Percentiles rank a stretch among this genome's conserved stretches.
These are phyloP conservation scores for Cerastoderma edule DNA, from an alignment of 2,888 invertebrate species.

Conservation along the genomic window DNA sequence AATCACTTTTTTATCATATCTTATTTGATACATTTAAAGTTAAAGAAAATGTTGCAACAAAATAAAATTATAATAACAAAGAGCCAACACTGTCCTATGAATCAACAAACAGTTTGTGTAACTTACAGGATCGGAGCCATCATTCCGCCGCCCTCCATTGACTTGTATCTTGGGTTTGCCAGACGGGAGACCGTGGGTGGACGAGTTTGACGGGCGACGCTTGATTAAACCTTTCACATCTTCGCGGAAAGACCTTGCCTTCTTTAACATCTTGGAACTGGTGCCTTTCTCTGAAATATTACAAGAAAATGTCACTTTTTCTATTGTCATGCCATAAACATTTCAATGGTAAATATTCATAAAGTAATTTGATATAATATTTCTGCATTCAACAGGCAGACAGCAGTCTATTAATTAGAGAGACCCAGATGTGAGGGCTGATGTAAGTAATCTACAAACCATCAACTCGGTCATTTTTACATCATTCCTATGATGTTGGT, in stretches of 20 bases:
- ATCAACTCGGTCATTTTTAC: not conserved
- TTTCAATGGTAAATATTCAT: not conserved
- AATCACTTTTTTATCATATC: no score
- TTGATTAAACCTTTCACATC: slow-evolving; percentile 76
- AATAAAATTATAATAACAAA: not conserved
- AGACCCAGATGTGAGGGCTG: not conserved
- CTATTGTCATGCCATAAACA: not conserved
- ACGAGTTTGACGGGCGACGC: slow-evolving; percentile 74
- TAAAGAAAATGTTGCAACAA: not conserved
- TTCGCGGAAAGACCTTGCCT: slow-evolving; percentile 78
- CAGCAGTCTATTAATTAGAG: not conserved
- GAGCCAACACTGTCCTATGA: not conserved
- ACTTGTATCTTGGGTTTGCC: slow-evolving; percentile 56
- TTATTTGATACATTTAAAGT: no score
- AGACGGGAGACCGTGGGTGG: slow-evolving; percentile 67
- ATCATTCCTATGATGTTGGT: no score
- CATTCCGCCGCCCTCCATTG: slow-evolving; percentile 19
- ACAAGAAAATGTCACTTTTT: not conserved
- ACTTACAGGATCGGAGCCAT: slow-evolving; percentile 26
- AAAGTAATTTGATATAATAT: not conserved
- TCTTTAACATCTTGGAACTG: slow-evolving; percentile 79
- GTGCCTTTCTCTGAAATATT: slow-evolving; percentile 71
- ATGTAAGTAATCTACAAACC: not conserved
- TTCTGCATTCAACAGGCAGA: not conserved
- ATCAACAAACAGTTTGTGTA: no score